phyloP scores from a whole-genome alignment of 1,140 invertebrate species.

The Panagrolaimus sp. region DNA sequence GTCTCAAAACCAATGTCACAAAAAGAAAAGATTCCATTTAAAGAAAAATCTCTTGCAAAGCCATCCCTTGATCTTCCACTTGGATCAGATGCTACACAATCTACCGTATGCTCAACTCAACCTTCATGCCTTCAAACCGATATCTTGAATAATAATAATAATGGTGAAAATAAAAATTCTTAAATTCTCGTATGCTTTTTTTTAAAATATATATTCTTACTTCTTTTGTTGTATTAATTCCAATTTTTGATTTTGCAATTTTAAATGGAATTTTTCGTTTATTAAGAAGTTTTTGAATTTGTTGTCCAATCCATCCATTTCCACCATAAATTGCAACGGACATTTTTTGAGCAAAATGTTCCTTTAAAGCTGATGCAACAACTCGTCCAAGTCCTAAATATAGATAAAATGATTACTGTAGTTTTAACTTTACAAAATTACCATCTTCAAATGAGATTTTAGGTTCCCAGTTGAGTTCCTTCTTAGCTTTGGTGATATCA shows the following conservation, averaged over 20 bases:
- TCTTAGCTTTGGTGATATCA: conserved; percentile 56
- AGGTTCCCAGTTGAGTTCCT: conserved; percentile 58
- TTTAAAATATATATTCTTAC: conserved; percentile 27
- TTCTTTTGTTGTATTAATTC: conserved; percentile 42
- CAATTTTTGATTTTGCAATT: conserved; percentile 41
- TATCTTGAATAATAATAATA: no score
- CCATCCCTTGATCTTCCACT: no score
- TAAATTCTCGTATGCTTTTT: no score
- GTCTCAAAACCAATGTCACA: no score
- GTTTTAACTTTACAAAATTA: not conserved
- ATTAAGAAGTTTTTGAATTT: conserved; percentile 40
- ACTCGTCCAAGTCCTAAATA: conserved; percentile 45
- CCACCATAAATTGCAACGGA: conserved; percentile 56
- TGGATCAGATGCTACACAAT: no score
- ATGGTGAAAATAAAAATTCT: no score
- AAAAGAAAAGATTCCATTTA: no score
- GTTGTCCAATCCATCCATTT: conserved; percentile 55
- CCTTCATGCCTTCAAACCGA: no score
- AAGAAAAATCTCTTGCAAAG: no score
- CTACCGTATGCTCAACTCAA: no score
- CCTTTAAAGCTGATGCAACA: conserved; percentile 45
- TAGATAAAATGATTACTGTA: conserved; percentile 13
- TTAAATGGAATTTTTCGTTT: conserved; percentile 31
- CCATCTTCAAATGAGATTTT: conserved; percentile 59
- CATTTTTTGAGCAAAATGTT: conserved; percentile 42